Evolutionary conservation across 2,113 vertebrate genomes (phyloP), one percentile per base, ranked within the genome.

Genomic region (Alectura lathami): DNA sequence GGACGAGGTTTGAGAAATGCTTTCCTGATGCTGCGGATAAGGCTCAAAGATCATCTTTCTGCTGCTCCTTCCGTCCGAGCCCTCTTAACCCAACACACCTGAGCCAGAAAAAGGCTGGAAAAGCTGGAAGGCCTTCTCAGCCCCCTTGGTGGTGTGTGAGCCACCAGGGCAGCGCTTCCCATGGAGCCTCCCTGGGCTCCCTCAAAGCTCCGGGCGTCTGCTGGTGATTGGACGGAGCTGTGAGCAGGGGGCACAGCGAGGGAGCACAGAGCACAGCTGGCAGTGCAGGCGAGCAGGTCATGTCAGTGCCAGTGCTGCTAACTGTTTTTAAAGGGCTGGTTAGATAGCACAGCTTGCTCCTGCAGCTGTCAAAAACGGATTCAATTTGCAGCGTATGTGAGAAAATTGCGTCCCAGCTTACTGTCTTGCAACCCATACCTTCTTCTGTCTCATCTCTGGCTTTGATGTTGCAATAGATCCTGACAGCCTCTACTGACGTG

Each of bases 371-470:
- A 56, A 38, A 45, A 36, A 30, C 8, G 24, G 48, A 45, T 80
- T 8, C 2, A 11, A 20, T 72, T 10, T 69, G 16, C 42, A 50
- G 26, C 5, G 54, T n/a, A 6, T 11, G 38, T n/a, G 30, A 34
- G 63, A 69, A 69, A 15, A 20, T 16, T 40, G 27, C 22, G n/a
- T 79, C 34, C 32, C 47, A 48, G 5, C n/a, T 23, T 29, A 12
- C 32, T 29, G 32, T 8, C n/a, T 11, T 43, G 32, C 43, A 27
- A 13, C 6, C 4, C 47, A n/a, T 22, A 11, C 32, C 2, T 0
- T 30, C 42, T 63, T 43, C n/a, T 32, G 54, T 42, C 13, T 47
- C 56, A 21, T 22, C 56, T 64, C 86, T 53, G 63, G 57, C 62
- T 89, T 76, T 76, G 26, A 60, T 36, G 57, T 70, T 7, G 50